phyloP scores from a whole-genome alignment of 2,113 vertebrate genomes.

The Nettapus auritus region DNA sequence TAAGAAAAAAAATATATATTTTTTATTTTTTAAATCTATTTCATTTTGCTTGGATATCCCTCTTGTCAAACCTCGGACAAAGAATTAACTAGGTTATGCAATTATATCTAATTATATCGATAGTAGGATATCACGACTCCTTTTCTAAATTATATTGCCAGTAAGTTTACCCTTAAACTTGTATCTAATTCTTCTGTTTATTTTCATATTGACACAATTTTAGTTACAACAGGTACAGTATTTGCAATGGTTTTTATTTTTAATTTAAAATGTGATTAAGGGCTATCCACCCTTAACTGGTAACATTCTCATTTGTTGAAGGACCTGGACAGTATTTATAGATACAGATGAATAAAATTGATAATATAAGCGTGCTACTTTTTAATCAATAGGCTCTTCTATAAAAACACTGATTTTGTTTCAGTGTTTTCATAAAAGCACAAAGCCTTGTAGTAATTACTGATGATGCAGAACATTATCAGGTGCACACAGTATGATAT shows the following conservation, averaged over 20 bases:
- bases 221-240: background rate
- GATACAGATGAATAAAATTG: background rate
- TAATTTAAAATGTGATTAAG: background rate
- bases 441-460: background rate
- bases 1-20: too few relatives aligned
- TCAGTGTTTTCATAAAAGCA: constrained; percentile 20
- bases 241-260: background rate
- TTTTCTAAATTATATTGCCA: background rate
- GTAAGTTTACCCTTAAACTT: background rate
- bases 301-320: background rate
- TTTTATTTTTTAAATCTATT: background rate
- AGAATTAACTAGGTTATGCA: background rate
- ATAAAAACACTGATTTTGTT: background rate
- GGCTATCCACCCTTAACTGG: background rate
- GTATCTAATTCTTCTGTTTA: background rate
- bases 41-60: background rate
- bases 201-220: background rate
- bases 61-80: background rate
- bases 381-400: background rate
- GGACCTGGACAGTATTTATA: background rate
- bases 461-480: constrained; percentile 28
- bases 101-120: background rate
- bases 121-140: background rate
- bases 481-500: constrained; percentile 28
- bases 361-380: background rate